Evolutionary conservation across 1,140 invertebrate genomes (phyloP).

Genomic region (Portunus trituberculatus): DNA sequence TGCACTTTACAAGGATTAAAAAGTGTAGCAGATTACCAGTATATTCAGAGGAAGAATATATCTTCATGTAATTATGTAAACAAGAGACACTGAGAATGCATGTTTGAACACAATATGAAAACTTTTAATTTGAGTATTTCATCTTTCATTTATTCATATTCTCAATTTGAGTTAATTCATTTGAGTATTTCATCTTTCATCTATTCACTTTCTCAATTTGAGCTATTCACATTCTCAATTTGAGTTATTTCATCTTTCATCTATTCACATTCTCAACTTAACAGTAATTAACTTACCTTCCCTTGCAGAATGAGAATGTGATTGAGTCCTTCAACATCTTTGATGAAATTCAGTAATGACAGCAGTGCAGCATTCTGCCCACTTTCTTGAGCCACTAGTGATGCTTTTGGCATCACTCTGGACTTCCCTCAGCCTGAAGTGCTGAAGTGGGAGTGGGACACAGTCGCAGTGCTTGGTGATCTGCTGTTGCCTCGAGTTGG

Average conservation of each 20-base stretch:
- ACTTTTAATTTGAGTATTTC: too few species aligned
- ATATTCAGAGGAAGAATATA: too few species aligned
- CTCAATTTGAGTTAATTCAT: too few species aligned
- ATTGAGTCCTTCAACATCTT: constrained; percentile 70
- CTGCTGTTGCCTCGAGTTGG: not conserved
- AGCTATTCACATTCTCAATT: too few species aligned
- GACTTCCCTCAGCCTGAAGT: not conserved
- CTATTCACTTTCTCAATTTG: too few species aligned
- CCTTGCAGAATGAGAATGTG: constrained; percentile 71
- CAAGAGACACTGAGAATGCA: too few species aligned
- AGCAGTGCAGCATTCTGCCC: not conserved
- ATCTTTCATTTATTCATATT: not conserved
- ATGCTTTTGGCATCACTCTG: not conserved
- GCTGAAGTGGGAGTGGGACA: not conserved
- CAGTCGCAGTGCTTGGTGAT: not conserved
- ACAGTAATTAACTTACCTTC: not conserved
- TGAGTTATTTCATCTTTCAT: too few species aligned
- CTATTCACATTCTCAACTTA: not conserved
- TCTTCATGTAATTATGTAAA: too few species aligned
- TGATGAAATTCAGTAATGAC: constrained; percentile 56
- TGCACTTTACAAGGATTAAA: too few species aligned
- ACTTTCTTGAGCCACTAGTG: not conserved
- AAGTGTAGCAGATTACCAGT: too few species aligned
- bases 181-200: too few species aligned
- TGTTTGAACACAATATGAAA: too few species aligned